Evolutionary conservation across 2,888 invertebrate species (phyloP).

Genomic region (Tetragonula carbonaria): DNA sequence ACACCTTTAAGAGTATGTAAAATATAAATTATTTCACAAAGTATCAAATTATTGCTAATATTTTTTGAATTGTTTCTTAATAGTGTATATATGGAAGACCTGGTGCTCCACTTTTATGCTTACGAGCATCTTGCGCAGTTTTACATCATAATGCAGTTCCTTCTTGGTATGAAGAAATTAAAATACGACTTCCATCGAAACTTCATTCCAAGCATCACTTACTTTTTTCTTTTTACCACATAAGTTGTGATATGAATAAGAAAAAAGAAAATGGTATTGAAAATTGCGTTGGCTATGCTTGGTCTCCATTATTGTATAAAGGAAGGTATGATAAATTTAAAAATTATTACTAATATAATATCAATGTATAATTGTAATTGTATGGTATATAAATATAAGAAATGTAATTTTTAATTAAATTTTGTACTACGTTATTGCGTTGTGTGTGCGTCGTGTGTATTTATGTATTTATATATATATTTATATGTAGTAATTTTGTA

Average conservation of each 20-base stretch:
- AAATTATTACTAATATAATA: not conserved
- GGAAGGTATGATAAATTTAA: slow-evolving; percentile 85
- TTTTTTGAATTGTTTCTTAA: slow-evolving; percentile 13
- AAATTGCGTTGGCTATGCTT: slow-evolving; percentile 96
- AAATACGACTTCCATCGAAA: slow-evolving; percentile 94
- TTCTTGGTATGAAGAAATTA: slow-evolving; percentile 96
- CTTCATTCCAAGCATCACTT: slow-evolving; percentile 95
- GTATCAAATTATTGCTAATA: slow-evolving; percentile 5
- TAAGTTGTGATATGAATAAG: slow-evolving; percentile 95
- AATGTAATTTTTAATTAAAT: not conserved
- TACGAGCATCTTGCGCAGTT: slow-evolving; percentile 91
- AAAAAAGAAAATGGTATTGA: slow-evolving; percentile 91
- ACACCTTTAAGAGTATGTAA: slow-evolving; percentile 89
- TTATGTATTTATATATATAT: not conserved
- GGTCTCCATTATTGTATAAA: slow-evolving; percentile 94
- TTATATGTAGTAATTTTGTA: slow-evolving; percentile 4
- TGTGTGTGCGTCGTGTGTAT: no score
- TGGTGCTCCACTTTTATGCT: slow-evolving; percentile 87
- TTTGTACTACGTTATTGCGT: not conserved
- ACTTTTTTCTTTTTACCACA: slow-evolving; percentile 97
- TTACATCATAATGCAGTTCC: slow-evolving; percentile 96
- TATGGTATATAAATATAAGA: not conserved
- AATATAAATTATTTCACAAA: not conserved
- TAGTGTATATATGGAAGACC: slow-evolving; percentile 91
- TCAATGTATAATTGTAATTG: not conserved